These are phyloP conservation scores for Muricea muricata DNA, from an alignment of 92 coral and sea anemone genomes.

Conservation along the genomic window DNA sequence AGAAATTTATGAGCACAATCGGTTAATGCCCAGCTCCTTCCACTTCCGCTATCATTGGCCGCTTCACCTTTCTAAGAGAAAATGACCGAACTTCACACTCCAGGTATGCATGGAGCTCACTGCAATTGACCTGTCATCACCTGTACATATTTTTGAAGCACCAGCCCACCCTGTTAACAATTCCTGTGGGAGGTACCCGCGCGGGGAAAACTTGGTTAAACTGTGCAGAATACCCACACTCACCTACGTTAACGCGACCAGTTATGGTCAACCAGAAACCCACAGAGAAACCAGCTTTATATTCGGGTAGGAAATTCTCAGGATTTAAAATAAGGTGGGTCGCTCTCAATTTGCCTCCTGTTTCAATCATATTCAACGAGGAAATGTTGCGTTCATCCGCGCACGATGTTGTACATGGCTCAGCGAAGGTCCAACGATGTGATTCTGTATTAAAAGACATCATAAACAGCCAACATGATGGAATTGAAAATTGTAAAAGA, in stretches of 20 bases:
- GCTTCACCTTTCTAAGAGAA: no score
- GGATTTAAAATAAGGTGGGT: slow-evolving; percentile 8
- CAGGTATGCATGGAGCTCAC: no score
- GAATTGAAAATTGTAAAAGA: neutral
- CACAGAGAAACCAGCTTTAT: slow-evolving; percentile 9
- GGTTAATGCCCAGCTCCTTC: no score
- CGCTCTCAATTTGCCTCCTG: neutral
- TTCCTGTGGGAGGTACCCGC: no score
- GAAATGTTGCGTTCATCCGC: neutral
- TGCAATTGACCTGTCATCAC: no score
- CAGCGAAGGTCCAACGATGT: neutral
- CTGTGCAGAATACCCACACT: neutral
- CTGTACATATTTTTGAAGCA: no score
- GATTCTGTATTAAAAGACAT: neutral
- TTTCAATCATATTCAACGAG: neutral
- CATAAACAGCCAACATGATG: neutral
- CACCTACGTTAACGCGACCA: neutral
- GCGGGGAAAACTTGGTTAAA: no score
- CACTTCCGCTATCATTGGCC: no score
- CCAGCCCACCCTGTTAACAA: no score
- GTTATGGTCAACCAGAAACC: slow-evolving; percentile 1
- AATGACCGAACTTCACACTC: no score
- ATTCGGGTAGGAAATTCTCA: neutral
- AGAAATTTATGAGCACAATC: no score
- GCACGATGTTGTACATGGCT: neutral